Percentiles rank a stretch among this genome's conserved stretches.
Conservation (phyloP, 2,888 invertebrate genomes). For the Cantharis rustica region DNA sequence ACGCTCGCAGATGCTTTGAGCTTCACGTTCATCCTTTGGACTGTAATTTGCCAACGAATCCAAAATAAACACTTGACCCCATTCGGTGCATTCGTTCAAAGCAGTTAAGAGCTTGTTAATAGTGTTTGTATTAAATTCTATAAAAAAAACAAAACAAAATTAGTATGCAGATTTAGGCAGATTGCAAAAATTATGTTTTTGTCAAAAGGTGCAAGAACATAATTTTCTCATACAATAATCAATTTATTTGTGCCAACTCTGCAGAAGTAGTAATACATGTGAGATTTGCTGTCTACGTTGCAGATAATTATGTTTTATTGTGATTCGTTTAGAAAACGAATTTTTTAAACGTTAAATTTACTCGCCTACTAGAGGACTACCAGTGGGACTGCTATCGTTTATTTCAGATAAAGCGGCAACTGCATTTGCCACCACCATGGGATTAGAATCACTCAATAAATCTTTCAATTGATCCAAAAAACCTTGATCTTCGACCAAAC, state of each 20-base stretch:
- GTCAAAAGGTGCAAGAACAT: too few relatives aligned
- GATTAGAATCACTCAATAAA: conserved; percentile 97
- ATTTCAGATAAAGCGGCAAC: conserved; percentile 98
- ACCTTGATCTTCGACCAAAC: conserved; percentile 78
- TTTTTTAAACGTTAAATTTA: neutral
- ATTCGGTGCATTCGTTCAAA: conserved; percentile 98
- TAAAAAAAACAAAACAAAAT: too few relatives aligned
- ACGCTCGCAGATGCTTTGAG: conserved; percentile 97
- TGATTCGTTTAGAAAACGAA: too few relatives aligned
- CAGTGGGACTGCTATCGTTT: conserved; percentile 94
- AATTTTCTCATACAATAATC: too few relatives aligned
- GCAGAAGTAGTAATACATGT: too few relatives aligned
- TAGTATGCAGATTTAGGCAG: too few relatives aligned
- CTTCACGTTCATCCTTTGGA: conserved; percentile 96
- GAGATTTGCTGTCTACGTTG: too few relatives aligned
- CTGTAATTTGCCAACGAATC: conserved; percentile 97
- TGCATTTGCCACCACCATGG: conserved; percentile 99
- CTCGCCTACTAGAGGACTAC: conserved; percentile 83
- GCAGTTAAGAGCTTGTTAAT: conserved; percentile 98
- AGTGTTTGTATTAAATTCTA: conserved; percentile 94
- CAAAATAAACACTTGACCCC: conserved; percentile 98
- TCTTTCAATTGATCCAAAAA: conserved; percentile 97
- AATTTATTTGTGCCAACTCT: too few relatives aligned
- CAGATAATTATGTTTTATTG: too few relatives aligned
- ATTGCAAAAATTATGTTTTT: too few relatives aligned